A percentile compares a stretch with the other conserved stretches of the same genome.
Evolutionary conservation across 2,888 invertebrate species (phyloP).

Genomic region (Drosophila putrida): DNA sequence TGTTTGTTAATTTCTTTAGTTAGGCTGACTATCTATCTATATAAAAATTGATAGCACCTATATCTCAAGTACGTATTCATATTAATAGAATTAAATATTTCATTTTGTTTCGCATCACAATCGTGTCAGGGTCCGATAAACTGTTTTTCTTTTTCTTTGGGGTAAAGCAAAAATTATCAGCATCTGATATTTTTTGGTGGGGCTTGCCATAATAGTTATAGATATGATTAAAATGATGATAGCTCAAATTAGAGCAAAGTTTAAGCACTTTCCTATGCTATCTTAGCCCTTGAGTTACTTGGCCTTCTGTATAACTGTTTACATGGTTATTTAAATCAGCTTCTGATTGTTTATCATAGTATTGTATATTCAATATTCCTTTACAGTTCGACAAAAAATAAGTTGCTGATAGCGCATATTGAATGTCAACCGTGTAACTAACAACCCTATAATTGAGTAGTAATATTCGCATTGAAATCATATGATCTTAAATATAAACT

Average conservation of each 20-base stretch:
- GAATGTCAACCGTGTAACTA: conserved; percentile 2
- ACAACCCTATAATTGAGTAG: background rate
- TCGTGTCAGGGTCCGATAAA: conserved; percentile 41
- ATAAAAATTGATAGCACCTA: conserved; percentile 31
- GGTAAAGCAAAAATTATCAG: background rate
- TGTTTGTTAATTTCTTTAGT: conserved; percentile 16
- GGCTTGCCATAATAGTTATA: conserved; percentile 19
- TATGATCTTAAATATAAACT: background rate
- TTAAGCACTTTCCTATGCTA: conserved; percentile 19
- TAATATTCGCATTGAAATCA: conserved; percentile 6
- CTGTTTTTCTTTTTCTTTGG: background rate
- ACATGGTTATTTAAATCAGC: no score
- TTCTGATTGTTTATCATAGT: no score
- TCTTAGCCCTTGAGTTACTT: conserved; percentile 1
- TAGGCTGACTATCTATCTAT: background rate
- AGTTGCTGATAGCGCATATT: background rate
- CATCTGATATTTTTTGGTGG: conserved; percentile 7
- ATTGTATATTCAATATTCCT: no score
- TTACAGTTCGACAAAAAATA: no score
- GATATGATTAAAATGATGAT: conserved; percentile 31
- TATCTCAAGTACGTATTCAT: conserved; percentile 50
- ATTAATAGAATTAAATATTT: conserved; percentile 46
- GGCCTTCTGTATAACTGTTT: background rate
- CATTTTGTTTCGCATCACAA: conserved; percentile 20
- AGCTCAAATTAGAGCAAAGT: conserved; percentile 23